Evolutionary conservation across 2,888 invertebrate species (phyloP).

Genomic region (Myopa tessellatipennis): DNA sequence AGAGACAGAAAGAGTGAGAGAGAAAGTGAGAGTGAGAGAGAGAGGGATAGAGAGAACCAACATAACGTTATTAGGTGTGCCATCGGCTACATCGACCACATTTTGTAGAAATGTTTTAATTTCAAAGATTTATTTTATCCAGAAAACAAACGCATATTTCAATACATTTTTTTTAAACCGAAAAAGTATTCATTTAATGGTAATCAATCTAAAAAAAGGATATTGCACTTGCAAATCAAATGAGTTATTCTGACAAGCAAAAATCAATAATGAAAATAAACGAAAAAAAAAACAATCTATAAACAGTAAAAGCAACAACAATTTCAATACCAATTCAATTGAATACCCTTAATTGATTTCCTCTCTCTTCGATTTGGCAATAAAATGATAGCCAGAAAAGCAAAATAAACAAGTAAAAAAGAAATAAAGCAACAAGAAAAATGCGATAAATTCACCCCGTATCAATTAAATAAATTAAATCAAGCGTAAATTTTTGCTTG

Average conservation of each 20-base stretch:
- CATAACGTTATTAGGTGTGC: too few relatives aligned
- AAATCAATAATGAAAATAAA: not conserved
- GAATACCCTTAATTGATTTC: not conserved
- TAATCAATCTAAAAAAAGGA: too few relatives aligned
- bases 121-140: too few relatives aligned
- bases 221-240: too few relatives aligned
- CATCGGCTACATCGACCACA: too few relatives aligned
- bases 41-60: too few relatives aligned
- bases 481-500: conserved; percentile 33
- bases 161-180: too few relatives aligned
- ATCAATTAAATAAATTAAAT: conserved; percentile 33
- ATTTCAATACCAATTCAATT: not conserved
- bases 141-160: too few relatives aligned
- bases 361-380: conserved; percentile 19
- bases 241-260: too few relatives aligned
- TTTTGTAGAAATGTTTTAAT: too few relatives aligned
- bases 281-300: not conserved
- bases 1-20: conserved; percentile 3
- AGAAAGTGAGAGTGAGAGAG: not conserved
- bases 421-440: not conserved
- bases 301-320: not conserved
- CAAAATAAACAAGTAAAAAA: not conserved
- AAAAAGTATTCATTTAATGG: too few relatives aligned
- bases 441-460: not conserved
- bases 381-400: not conserved